Evolutionary conservation across 1,140 invertebrate species (phyloP), one percentile per base, ranked within the genome.

Genomic region (Psix sp.): DNA sequence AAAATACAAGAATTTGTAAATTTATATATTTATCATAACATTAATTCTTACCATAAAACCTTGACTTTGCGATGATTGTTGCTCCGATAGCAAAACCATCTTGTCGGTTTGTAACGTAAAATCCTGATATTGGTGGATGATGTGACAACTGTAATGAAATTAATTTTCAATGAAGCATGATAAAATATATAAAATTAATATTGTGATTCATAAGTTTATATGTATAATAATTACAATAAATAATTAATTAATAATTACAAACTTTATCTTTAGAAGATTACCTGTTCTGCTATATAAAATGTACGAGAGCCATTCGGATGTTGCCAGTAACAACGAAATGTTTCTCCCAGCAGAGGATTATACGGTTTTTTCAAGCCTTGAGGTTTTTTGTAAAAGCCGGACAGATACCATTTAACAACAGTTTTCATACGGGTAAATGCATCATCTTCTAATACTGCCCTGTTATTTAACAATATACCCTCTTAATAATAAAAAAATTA

Each of bases 341-440:
- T 93, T 89, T 98, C 96, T 0, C 96, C 96, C 24, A 98, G 88
- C 36, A 98, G 94, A 0, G 96, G 96, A 89, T 98, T 98, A 82
- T 98, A 98, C 0, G 96, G 96, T 82, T 98, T 98, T 85, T 98
- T 98, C n/a, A 97, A 88, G 80, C 96, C 92, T 89, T 96, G 88
- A 80, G 96, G 92, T 90, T 98, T 92, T 88, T 97, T 91, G 89
- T 97, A 93, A 90, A 98, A 89, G 82, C 91, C 96, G 81, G 92
- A 90, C 15, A 98, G 88, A 84, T 98, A 98, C 95, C 95, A 98
- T 77, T 93, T 90, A 0, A 96, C 92, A 5, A 98, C 92, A 2
- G 89, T 88, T 81, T 96, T 96, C 93, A 98, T 97, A 73, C 96
- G 90, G 20, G 91, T 93, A 79, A 94, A 96, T 2, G 96, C 94